Evolutionary conservation across 2,113 vertebrate species (phyloP), one percentile per base, ranked within the genome.

Genomic region (Etheostoma spectabile): DNA sequence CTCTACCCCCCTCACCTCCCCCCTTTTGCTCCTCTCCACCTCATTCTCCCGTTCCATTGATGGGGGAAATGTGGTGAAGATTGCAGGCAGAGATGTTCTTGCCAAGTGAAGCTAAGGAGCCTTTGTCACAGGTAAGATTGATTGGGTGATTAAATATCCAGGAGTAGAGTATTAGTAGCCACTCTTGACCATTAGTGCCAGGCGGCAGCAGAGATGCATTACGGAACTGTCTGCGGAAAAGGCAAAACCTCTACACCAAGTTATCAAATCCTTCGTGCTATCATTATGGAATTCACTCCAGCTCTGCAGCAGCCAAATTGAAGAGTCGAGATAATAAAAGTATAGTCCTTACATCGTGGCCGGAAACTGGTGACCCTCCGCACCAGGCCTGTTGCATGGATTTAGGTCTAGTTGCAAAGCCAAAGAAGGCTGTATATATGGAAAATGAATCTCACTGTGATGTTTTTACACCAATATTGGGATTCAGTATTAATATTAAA

Each of bases 101-200:
- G 90, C 90, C 91, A 91, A 89, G 88, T 82, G 85, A 72, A 75
- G 80, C 85, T 86, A 86, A 92, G 91, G 80, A 92, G 76, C 82
- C 88, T 91, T 91, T 94, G 90, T 95, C 91, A 90, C 89, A 78
- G 82, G 86, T 87, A 86, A 94, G 92, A 94, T 93, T 92, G 92
- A 94, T 94, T 76, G 91, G 88, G 90, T 92, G 92, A 95, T 94
- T 94, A 93, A 93, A 93, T 88, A 93, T 91, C 93, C 90, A 91
- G 83, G 88, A 86, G 81, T 64, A 80, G 91, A 87, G 84, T 85
- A 93, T 93, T 90, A 88, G 91, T 82, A 83, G 85, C 81, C 86
- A 86, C 79, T 92, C 90, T 83, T 92, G 91, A 92, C 90, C 90
- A 89, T 93, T 87, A 92, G 88, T 89, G 88, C 83, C 85, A 87